Base-by-base conservation (phyloP, 1,140 invertebrate species). In the Teleogryllus occipitalis region DNA sequence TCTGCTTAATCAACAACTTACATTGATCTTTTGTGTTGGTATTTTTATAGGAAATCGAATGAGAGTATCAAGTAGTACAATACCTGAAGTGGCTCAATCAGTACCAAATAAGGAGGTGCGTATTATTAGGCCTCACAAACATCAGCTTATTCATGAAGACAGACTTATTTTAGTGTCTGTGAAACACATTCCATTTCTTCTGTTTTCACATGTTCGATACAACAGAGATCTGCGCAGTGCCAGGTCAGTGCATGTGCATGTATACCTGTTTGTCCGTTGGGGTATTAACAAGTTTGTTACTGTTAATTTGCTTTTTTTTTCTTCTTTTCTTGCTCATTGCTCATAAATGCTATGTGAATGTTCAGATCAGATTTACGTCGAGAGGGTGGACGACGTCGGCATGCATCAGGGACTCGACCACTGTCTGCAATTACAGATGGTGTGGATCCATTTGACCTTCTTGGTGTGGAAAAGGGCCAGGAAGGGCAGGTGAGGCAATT, bases 191-290 rank as follows among this genome's bases (percentile, higher is more conserved):
- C 95, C 95, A 54, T 94, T 95, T 86, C 87, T 94, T 81, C 88
- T 97, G 79, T 96, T 95, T 86, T 96, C 95, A 46, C 90, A 93
- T 74, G 89, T 97, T 83, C 93, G 94, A 74, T 96, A 95, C 84
- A 92, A 90, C 81, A 93, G 92, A 86, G 90, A 89, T 83, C 87
- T 89, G 83, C 89, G 89, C 82, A 89, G 85, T 83, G 89, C 86
- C 83, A 90, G 92, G 93, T 92, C 88, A 85, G 84, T 80, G 54
- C 81, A 12, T 75, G 39, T 74, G 21, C 21, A 74, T 65, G 18
- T 72, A 27, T 21, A 22, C 54, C 12, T 7, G 47, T 21, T 39
- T 78, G 10, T 22, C 7, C 18, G 7, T 78, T 8, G 21, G 48
- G 14, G n/a, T 39, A 39, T 15, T 39, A 46, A 76, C 39, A 0